Evolutionary conservation across 2,797 vertebrate species (phyloP).

Genomic region (Chromis chromis): DNA sequence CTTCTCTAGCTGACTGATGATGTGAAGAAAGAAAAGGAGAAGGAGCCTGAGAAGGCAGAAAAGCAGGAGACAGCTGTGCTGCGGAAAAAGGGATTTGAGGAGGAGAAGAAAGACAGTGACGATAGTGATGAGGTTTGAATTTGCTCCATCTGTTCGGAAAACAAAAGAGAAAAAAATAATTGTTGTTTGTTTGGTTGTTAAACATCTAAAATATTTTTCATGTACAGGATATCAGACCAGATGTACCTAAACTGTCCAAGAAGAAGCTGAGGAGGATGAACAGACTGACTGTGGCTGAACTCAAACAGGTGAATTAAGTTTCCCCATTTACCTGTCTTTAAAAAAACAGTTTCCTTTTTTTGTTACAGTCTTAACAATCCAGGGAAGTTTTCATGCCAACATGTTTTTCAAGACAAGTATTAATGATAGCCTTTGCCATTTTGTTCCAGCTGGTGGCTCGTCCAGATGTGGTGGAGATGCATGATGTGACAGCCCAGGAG

Average conservation of each 20-base stretch:
- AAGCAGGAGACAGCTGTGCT: constrained; percentile 84
- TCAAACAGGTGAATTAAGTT: constrained; percentile 90
- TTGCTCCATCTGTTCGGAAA: fast-evolving
- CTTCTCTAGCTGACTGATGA: constrained; percentile 89
- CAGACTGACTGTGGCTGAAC: constrained; percentile 93
- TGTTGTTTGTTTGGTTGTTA: not conserved
- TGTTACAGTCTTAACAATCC: no score
- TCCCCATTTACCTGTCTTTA: not conserved
- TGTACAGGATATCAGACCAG: constrained; percentile 87
- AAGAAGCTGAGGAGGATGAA: constrained; percentile 97
- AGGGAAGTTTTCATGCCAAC: no score
- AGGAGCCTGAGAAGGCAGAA: constrained; percentile 91
- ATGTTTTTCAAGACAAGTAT: no score
- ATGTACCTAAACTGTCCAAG: constrained; percentile 93
- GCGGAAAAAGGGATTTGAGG: constrained; percentile 91
- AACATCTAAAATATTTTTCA: not conserved
- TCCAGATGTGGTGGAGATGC: constrained; percentile 97
- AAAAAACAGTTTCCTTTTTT: not conserved
- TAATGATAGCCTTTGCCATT: no score
- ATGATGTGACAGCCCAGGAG: constrained; percentile 94
- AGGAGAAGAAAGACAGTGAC: constrained; percentile 90
- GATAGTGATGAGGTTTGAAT: constrained; percentile 88
- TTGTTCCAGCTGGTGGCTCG: constrained; percentile 89
- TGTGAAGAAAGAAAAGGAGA: constrained; percentile 94
- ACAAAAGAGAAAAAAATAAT: not conserved